Evolutionary conservation across 2,888 invertebrate species (phyloP), one percentile per base, ranked within the genome.

Genomic region (Rhamnusium bicolor): DNA sequence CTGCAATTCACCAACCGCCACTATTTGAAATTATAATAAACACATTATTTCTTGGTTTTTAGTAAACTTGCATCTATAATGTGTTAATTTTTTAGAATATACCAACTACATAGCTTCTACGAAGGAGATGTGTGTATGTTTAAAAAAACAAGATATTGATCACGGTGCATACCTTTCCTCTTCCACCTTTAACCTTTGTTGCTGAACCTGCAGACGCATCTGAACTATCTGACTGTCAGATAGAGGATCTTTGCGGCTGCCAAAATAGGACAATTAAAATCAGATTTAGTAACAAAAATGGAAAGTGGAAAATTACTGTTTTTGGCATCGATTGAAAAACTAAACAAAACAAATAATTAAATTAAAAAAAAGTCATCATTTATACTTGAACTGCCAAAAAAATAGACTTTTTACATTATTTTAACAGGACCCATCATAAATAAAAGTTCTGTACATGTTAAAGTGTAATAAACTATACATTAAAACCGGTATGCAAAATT

Each of bases 161-260:
- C 47, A 65, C 46, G 82, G 86, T 87, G 87, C 88, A 84, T 92
- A 94, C 94, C 94, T 94, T 91, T 94, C 94, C 89, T 94, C 93
- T 89, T 94, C 94, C 85, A 93, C 94, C 89, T 94, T 94, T 89
- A 92, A 92, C 86, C 94, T 91, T 89, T 94, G 94, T 87, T 92
- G 92, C 89, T 92, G 91, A 86, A 94, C 94, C 89, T 94, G 94
- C 85, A 93, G 91, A 87, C 94, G 91, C 94, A 94, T 94, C 90
- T 94, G 93, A 84, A 93, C 93, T 88, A 94, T 93, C 89, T 94
- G 94, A 86, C 93, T 93, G 88, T 94, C 94, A 89, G 94, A 93
- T 85, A 94, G 90, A 88, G 92, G 92, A 89, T 94, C 94, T 86
- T 91, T 91, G 78, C 92, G 90, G 85, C 90, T 89, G 67, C 67